Evolutionary conservation across 2,888 invertebrate species (phyloP).

Genomic region (Seira musarum): DNA sequence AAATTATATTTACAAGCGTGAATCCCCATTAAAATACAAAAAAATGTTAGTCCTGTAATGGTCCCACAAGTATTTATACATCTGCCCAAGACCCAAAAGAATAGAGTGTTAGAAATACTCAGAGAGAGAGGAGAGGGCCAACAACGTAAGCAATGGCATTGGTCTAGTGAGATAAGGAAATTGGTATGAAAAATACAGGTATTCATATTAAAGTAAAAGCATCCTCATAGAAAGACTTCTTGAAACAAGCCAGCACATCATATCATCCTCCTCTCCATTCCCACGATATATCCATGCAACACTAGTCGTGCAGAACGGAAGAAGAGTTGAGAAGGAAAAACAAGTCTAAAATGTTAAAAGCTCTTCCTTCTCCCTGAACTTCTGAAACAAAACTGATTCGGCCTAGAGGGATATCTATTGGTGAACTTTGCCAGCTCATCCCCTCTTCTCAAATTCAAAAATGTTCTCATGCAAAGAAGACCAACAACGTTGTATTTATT

Average conservation of each 20-base stretch:
- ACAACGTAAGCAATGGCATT: slow-evolving; percentile 2
- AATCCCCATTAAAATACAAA: background rate
- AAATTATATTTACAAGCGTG: slow-evolving; percentile 7
- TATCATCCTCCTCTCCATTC: background rate
- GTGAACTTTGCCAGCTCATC: slow-evolving; percentile 6
- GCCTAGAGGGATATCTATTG: slow-evolving; percentile 22
- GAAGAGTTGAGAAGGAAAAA: background rate
- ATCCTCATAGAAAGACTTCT: background rate
- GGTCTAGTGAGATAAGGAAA: background rate
- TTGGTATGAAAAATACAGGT: background rate
- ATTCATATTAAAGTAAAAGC: background rate
- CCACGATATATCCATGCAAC: slow-evolving; percentile 4
- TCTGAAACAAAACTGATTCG: slow-evolving; percentile 39
- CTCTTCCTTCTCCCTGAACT: slow-evolving; percentile 28
- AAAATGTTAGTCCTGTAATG: background rate
- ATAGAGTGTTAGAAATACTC: background rate
- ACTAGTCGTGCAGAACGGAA: slow-evolving; percentile 10
- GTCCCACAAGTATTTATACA: background rate
- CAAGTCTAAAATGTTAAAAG: background rate
- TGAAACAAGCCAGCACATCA: background rate
- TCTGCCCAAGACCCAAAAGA: background rate
- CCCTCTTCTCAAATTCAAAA: background rate
- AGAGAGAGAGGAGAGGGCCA: background rate
- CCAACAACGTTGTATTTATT: background rate
- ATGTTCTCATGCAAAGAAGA: background rate